phyloP scores from a whole-genome alignment of 2,888 invertebrate genomes.

The Willowsia nigromaculata region DNA sequence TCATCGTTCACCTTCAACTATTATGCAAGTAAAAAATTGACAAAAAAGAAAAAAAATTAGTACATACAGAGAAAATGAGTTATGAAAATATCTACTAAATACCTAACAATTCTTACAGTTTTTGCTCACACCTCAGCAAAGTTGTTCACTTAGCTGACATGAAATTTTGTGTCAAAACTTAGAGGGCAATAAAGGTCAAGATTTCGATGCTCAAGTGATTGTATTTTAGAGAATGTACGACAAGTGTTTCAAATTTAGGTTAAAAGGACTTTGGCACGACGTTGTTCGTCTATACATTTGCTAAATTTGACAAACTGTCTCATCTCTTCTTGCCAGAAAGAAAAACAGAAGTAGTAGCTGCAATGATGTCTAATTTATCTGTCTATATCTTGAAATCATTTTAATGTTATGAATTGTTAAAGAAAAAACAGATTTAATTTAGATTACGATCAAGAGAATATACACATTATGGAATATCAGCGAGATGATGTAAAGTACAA shows the following conservation, averaged over 20 bases:
- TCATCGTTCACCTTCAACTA: not conserved
- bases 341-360: not conserved
- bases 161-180: conserved; percentile 33
- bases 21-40: not conserved
- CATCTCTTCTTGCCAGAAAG: not conserved
- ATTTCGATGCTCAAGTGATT: conserved; percentile 29
- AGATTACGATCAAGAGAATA: too few relatives aligned
- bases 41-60: not conserved
- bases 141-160: conserved; percentile 3
- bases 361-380: not conserved
- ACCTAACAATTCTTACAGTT: not conserved
- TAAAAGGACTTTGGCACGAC: conserved; percentile 1
- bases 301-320: not conserved
- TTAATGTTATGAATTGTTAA: too few relatives aligned
- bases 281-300: not conserved
- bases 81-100: not conserved
- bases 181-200: conserved; percentile 59
- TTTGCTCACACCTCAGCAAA: not conserved
- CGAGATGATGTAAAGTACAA: too few relatives aligned
- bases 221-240: conserved; percentile 4
- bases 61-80: not conserved
- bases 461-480: too few relatives aligned
- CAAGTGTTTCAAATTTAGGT: conserved; percentile 36
- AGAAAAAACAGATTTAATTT: too few relatives aligned
- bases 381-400: not conserved